Base-by-base conservation (phyloP, 2,113 vertebrate species). In the Embiotoca jacksoni region DNA sequence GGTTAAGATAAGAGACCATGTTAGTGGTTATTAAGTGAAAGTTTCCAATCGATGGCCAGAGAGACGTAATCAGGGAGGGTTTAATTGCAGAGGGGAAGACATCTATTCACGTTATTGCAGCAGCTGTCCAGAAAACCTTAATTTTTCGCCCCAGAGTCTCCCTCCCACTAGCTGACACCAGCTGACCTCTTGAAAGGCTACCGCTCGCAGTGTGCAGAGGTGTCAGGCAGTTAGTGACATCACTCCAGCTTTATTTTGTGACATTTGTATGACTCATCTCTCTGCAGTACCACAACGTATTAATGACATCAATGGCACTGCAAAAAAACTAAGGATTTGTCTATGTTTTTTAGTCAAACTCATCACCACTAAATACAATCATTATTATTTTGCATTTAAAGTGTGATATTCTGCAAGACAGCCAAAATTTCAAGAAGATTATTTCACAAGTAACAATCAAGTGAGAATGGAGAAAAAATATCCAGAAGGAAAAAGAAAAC, bases 21-120 rank as follows among this genome's bases (percentile, higher is more conserved):
- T 92, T 93, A 91, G 90, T 80, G 91, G 92, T 94, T 94, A 94
- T 94, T 94, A 94, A 95, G 93, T 94, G 91, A 93, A 94, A 92
- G 90, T 93, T 94, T 94, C 90, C 90, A 91, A 94, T 95, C 93
- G 90, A 95, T 95, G 87, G 92, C 86, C 78, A 89, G 91, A 86
- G 89, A 92, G 89, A 91, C 88, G 90, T 93, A 94, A 94, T 94
- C 93, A 94, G 91, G 88, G 88, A 91, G 86, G 90, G 87, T 94
- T 95, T 95, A 94, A 95, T 95, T 95, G 93, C 92, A 89, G 82
- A 85, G 88, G 93, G 92, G 92, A 93, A 85, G 85, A 92, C 93
- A 94, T 95, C 89, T 92, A 94, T 94, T 93, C 92, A 89, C 57
- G 87, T 94, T 94, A 94, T 94, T 92, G 91, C 91, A 69, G 88